A percentile compares a stretch with the other conserved stretches of the same genome.
phyloP scores from a whole-genome alignment of 2,797 vertebrate species.

The Sebastes vulpes region DNA sequence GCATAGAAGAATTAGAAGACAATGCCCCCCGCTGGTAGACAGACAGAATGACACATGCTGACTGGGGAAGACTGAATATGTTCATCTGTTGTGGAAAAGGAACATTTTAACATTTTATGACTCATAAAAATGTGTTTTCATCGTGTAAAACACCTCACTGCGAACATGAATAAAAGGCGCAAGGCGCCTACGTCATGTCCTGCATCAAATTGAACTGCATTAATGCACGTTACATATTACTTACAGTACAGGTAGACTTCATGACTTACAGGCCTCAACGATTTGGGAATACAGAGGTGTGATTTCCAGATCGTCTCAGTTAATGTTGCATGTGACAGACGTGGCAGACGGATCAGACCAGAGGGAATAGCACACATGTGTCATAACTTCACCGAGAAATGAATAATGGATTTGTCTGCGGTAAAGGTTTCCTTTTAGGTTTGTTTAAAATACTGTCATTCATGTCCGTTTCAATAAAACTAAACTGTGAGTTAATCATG shows the following conservation, averaged over 20 bases:
- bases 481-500: constrained; percentile 5
- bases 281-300: constrained; percentile 16
- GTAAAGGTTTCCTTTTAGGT: constrained; percentile 14
- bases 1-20: constrained; percentile 27
- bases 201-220: constrained; percentile 34
- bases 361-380: constrained; percentile 25
- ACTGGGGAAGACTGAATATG: constrained; percentile 19
- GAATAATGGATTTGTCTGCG: constrained; percentile 66
- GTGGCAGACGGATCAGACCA: constrained; percentile 28
- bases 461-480: constrained; percentile 9
- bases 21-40: constrained; percentile 80
- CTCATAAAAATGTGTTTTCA: not conserved
- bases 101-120: constrained; percentile 10
- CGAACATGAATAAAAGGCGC: not conserved
- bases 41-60: constrained; percentile 59
- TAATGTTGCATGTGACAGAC: constrained; percentile 31
- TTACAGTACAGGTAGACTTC: constrained; percentile 36
- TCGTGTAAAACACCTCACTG: not conserved
- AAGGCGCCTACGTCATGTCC: constrained; percentile 17
- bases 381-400: constrained; percentile 55
- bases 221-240: not conserved
- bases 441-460: constrained; percentile 29
- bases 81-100: not conserved
- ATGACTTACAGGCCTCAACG: constrained; percentile 52
- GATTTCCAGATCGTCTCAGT: constrained; percentile 24